These are phyloP conservation scores for Melanotaenia trifasciata DNA, from an alignment of 2,797 vertebrate species.

Conservation along the genomic window DNA sequence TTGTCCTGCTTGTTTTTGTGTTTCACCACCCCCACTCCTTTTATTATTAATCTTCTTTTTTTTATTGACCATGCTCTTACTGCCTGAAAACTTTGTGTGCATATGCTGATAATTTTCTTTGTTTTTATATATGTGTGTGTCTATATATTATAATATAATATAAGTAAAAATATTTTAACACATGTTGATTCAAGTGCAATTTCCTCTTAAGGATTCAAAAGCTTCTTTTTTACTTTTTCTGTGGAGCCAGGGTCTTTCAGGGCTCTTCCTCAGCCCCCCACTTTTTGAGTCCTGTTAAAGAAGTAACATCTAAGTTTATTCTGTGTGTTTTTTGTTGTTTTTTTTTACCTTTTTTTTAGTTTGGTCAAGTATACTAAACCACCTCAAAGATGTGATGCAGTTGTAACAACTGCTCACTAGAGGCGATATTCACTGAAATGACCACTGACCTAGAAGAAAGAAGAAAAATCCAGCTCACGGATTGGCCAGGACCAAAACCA, in stretches of 20 bases:
- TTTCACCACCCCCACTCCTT: background rate
- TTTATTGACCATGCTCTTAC: background rate
- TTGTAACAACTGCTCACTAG: too few relatives aligned
- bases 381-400: too few relatives aligned
- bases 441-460: too few relatives aligned
- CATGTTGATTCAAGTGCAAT: background rate
- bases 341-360: too few relatives aligned
- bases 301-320: too few relatives aligned
- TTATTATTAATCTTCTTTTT: background rate
- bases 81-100: too few relatives aligned
- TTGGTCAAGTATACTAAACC: background rate
- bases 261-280: background rate
- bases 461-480: too few relatives aligned
- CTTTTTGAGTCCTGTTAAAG: too few relatives aligned
- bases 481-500: too few relatives aligned
- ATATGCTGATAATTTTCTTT: background rate
- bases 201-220: background rate
- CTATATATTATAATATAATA: too few relatives aligned
- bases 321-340: too few relatives aligned
- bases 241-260: background rate
- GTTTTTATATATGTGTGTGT: background rate
- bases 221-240: background rate
- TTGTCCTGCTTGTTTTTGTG: constrained; percentile 15
- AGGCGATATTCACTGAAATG: too few relatives aligned
- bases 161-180: background rate